Evolutionary conservation across 2,888 invertebrate species (phyloP), one percentile per base, ranked within the genome.

Genomic region (Onchidella celtica): DNA sequence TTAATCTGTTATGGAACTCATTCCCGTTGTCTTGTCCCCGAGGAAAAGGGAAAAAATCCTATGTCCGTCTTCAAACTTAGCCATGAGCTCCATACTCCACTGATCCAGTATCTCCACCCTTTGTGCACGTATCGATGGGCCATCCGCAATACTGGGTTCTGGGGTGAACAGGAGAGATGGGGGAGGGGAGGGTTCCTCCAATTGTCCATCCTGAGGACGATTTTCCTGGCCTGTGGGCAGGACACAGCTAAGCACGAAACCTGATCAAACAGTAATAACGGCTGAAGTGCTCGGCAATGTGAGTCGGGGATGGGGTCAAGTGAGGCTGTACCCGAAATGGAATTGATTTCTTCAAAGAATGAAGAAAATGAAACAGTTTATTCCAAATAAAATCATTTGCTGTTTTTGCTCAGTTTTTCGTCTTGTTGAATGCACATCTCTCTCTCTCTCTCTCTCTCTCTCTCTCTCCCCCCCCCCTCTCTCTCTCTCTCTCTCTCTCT

Each of bases 181-280:
- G n/a, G n/a, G n/a, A n/a, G n/a, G n/a, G n/a, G n/a, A n/a, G n/a
- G n/a, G n/a, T n/a, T n/a, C n/a, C 17, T 47, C 47, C 47, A 47
- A 47, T 59, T 9, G 24, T 72, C 55, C 72, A 59, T 36, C 24
- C 4, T 55, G 21, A 59, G 21, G 32, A 57, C 72, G 72, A 27
- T 21, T 36, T 34, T 59, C 32, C 63, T 61, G 14, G 74, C 74
- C 74, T 21, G 61, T 3, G 36, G 63, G 74, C 74, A 24, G 17
- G 9, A 40, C 21, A 9, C 14, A 47, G 47, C 17, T 17, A 17
- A 29, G 3, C 59, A 32, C 72, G 34, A 34, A 24, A 29, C 9
- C 74, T 63, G 74, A 63, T 63, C 63, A 75, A 75, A 75, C 40
- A 75, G 74, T 40, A 75, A 75, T 75, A 75, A 63, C 61, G 38